A percentile compares a stretch with the other conserved stretches of the same genome.
Conservation (phyloP, 2,113 vertebrate genomes). For the Pogonocichla stellata region DNA sequence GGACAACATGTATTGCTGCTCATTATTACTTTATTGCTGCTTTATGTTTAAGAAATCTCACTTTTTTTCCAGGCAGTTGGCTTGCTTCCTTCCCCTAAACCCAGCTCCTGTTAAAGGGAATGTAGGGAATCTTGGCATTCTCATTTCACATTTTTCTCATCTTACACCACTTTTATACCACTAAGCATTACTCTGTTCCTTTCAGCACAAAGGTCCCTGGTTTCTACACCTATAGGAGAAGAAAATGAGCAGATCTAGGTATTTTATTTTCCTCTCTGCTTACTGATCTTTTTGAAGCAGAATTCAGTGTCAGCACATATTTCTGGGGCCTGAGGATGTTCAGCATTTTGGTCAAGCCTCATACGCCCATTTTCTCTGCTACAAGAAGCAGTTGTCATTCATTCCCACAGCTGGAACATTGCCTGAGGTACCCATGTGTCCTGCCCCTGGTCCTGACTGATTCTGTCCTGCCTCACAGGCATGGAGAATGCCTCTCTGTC, state of each 20-base stretch:
- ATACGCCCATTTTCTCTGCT: neutral
- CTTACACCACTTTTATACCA: neutral
- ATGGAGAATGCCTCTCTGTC: neutral
- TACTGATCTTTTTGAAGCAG: neutral
- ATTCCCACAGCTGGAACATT: neutral
- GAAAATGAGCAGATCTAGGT: neutral
- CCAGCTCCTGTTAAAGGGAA: neutral
- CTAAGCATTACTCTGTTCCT: neutral
- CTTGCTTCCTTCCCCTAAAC: neutral
- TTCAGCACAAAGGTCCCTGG: neutral
- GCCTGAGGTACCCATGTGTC: rapidly evolving
- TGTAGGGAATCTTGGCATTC: neutral
- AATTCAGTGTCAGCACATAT: neutral
- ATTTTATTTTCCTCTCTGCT: neutral
- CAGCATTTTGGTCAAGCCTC: neutral
- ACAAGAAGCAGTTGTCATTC: neutral
- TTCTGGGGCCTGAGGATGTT: neutral
- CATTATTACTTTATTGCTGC: neutral
- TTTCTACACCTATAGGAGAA: neutral
- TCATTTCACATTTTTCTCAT: neutral
- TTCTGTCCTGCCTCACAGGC: neutral
- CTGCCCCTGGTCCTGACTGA: neutral
- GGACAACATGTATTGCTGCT: neutral
- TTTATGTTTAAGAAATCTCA: neutral
- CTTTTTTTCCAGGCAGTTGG: neutral